A percentile compares a stretch with the other conserved stretches of the same genome.
These are phyloP conservation scores for Sebastes oblongus DNA, from an alignment of 2,797 vertebrate species.

Conservation along the genomic window DNA sequence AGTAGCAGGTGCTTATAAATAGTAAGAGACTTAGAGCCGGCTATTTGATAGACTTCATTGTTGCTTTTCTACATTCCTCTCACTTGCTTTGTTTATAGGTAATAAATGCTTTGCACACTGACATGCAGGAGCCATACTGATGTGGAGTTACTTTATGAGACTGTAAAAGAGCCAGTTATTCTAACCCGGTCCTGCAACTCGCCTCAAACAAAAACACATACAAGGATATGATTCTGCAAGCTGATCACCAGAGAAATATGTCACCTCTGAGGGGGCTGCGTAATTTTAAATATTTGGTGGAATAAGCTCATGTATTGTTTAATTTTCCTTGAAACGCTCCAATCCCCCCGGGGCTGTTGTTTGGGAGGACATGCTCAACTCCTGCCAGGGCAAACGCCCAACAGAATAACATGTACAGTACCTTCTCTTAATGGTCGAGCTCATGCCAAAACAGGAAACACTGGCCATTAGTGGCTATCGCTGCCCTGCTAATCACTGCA, in stretches of 20 bases:
- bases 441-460: constrained; percentile 22
- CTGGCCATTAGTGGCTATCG: neutral
- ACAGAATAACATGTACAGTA: neutral
- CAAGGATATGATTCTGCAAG: neutral
- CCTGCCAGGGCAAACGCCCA: neutral
- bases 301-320: neutral
- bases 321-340: neutral
- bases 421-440: neutral
- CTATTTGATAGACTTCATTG: neutral
- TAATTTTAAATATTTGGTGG: neutral
- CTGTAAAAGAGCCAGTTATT: neutral
- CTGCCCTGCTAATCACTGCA: neutral
- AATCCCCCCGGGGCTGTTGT: neutral
- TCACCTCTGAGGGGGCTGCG: neutral
- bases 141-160: neutral
- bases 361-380: neutral
- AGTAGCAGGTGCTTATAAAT: neutral
- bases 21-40: neutral
- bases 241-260: neutral
- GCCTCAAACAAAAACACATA: neutral
- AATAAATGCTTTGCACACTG: neutral
- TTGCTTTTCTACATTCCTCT: neutral
- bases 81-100: neutral
- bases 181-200: neutral
- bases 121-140: neutral